Conservation (phyloP, 2,113 vertebrate genomes). For the Gnathonemus echidnorhynchus region DNA sequence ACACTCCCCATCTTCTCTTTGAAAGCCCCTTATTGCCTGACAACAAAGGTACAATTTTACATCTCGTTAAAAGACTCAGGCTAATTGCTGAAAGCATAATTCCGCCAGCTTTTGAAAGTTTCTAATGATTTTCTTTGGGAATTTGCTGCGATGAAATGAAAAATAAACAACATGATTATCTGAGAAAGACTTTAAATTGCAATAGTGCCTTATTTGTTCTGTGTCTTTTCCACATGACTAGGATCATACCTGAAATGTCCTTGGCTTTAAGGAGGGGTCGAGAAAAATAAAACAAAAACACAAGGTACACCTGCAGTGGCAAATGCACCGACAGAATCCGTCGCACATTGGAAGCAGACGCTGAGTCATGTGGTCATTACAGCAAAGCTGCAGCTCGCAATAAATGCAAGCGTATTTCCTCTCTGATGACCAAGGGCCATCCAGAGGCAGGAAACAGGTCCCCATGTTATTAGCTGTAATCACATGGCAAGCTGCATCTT, state of each 20-base stretch:
- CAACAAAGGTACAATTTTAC: constrained; percentile 13
- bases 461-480: constrained; percentile 66
- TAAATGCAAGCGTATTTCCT: not conserved
- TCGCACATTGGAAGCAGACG: not conserved
- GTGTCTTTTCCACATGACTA: not conserved
- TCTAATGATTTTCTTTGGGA: constrained; percentile 14
- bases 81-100: constrained; percentile 11
- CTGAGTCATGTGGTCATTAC: not conserved
- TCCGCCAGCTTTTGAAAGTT: not conserved
- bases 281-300: not conserved
- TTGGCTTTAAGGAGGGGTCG: not conserved
- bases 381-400: not conserved
- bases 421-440: not conserved
- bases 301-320: not conserved
- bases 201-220: not conserved
- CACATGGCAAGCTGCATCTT: constrained; percentile 52
- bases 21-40: not conserved
- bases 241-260: not conserved
- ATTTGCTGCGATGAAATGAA: not conserved
- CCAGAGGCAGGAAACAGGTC: constrained; percentile 8
- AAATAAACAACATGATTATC: constrained; percentile 2
- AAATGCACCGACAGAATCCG: not conserved
- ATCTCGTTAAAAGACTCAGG: not conserved
- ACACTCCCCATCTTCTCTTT: not conserved
- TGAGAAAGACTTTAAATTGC: constrained; percentile 3